phyloP scores from a whole-genome alignment of 2,888 invertebrate species.

The Heliothis peltigera region DNA sequence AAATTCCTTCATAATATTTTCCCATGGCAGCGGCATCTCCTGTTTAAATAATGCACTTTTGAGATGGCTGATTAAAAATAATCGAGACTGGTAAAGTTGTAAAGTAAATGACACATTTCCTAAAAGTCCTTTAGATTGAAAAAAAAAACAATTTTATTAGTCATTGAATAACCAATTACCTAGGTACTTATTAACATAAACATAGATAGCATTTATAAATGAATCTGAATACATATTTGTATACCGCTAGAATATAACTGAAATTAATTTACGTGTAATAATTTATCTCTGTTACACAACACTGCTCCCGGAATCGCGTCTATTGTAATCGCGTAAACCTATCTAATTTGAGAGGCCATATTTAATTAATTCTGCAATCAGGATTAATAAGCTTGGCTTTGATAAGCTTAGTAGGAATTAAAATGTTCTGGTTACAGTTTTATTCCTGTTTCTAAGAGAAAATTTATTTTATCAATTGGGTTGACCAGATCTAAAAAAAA shows the following conservation, averaged over 20 bases:
- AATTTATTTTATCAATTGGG: too few relatives aligned
- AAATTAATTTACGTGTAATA: neutral
- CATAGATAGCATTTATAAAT: neutral
- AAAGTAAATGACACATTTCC: too few relatives aligned
- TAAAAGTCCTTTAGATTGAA: too few relatives aligned
- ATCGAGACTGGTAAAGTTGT: too few relatives aligned
- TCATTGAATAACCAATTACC: too few relatives aligned
- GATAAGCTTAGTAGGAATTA: neutral
- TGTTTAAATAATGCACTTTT: too few relatives aligned
- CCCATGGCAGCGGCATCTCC: too few relatives aligned
- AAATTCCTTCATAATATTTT: too few relatives aligned
- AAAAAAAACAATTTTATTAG: too few relatives aligned
- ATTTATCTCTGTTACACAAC: conserved; percentile 2
- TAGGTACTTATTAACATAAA: neutral
- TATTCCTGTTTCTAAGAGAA: neutral
- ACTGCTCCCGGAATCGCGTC: neutral
- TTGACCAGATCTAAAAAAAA: too few relatives aligned
- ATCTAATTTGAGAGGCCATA: neutral
- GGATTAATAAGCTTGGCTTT: neutral
- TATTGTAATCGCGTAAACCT: neutral
- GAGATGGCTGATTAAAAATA: too few relatives aligned
- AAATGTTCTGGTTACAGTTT: neutral
- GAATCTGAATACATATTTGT: neutral
- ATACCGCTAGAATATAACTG: neutral
- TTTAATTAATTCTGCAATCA: conserved; percentile 11